These are phyloP conservation scores for Bubo bubo DNA, from an alignment of 2,113 vertebrate species.

Conservation along the genomic window DNA sequence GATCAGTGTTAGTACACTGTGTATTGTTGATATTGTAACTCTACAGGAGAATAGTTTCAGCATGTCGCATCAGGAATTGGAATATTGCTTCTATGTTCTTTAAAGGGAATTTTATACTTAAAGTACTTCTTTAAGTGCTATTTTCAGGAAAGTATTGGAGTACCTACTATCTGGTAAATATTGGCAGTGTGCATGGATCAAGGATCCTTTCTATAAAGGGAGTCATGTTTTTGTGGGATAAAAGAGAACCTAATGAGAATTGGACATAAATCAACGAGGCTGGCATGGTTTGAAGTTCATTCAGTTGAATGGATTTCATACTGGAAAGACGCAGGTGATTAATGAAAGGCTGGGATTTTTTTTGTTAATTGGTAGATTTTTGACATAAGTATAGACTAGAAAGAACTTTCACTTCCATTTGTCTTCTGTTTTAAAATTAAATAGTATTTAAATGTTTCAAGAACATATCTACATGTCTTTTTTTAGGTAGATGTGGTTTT, in stretches of 20 bases:
- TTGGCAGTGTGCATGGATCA: background rate
- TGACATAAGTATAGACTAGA: background rate
- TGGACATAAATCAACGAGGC: background rate
- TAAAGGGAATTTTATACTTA: background rate
- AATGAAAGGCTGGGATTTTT: background rate
- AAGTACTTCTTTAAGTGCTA: background rate
- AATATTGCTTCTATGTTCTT: background rate
- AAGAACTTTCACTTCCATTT: background rate
- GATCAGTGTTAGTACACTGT: background rate
- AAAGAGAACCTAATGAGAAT: background rate
- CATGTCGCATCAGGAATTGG: background rate
- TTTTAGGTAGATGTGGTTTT: slow-evolving; percentile 50
- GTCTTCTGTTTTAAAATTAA: background rate
- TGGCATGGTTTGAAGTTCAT: background rate
- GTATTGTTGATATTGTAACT: background rate
- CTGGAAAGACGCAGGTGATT: background rate
- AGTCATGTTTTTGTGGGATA: background rate
- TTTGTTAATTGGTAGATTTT: background rate
- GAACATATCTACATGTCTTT: background rate
- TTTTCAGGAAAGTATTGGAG: background rate
- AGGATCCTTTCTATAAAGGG: background rate
- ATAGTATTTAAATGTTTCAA: background rate
- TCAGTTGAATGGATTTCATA: background rate
- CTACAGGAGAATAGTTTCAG: background rate
- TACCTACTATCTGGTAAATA: background rate